A percentile compares a stretch with the other conserved stretches of the same genome.
phyloP scores from a whole-genome alignment of 2,888 invertebrate species.

The Eupithecia vulgata region DNA sequence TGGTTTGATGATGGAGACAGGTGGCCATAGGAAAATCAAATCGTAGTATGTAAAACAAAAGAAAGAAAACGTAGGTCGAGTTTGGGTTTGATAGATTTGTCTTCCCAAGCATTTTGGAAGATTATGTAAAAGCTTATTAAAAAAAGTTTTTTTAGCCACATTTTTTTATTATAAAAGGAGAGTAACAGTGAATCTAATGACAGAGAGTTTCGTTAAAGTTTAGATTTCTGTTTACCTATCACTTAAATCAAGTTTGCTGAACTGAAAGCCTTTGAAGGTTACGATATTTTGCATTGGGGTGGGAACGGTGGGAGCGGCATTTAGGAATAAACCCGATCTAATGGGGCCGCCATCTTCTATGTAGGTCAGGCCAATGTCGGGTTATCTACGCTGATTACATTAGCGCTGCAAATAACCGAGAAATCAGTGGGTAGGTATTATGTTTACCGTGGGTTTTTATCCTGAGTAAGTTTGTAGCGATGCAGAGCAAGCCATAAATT shows the following conservation, averaged over 20 bases:
- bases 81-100: too few species aligned
- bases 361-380: conserved; percentile 74
- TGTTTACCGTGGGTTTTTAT: not conserved
- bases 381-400: conserved; percentile 53
- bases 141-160: too few species aligned
- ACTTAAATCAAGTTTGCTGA: not conserved
- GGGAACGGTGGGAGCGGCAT: conserved; percentile 62
- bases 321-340: conserved; percentile 54
- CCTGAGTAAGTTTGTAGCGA: not conserved
- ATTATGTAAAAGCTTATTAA: too few species aligned
- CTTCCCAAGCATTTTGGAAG: too few species aligned
- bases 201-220: not conserved
- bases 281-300: conserved; percentile 51
- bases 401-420: conserved; percentile 26
- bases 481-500: not conserved
- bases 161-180: too few species aligned
- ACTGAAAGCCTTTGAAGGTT: conserved; percentile 41
- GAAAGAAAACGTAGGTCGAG: too few species aligned
- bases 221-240: not conserved
- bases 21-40: too few species aligned
- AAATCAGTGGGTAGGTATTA: not conserved
- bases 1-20: too few species aligned
- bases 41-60: too few species aligned
- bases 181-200: too few species aligned
- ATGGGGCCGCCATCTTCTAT: conserved; percentile 62